Percentiles rank a stretch among this genome's conserved stretches.
These are phyloP conservation scores for Troglohyphantes excavatus DNA, from an alignment of 2,888 invertebrate genomes.

Conservation along the genomic window DNA sequence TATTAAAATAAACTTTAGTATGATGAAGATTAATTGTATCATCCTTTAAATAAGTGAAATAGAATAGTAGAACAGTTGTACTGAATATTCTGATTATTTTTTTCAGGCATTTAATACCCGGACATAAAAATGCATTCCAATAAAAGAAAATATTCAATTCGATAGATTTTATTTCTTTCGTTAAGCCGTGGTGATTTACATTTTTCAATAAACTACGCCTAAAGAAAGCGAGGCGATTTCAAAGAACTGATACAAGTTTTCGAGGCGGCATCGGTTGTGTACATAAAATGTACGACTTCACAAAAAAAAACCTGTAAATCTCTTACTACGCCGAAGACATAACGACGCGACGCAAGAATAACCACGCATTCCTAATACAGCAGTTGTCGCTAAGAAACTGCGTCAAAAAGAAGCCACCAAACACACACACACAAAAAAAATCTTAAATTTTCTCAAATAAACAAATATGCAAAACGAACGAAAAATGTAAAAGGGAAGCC, in stretches of 20 bases:
- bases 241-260: not conserved
- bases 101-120: not conserved
- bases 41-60: too few species aligned
- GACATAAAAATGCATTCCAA: not conserved
- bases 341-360: not conserved
- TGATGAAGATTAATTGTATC: too few species aligned
- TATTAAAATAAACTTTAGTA: too few species aligned
- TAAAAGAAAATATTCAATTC: not conserved
- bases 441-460: constrained; percentile 26
- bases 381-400: constrained; percentile 34
- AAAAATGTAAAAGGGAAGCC: constrained; percentile 20
- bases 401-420: not conserved
- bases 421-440: constrained; percentile 5
- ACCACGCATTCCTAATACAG: constrained; percentile 25
- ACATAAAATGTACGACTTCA: not conserved
- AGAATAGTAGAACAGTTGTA: too few species aligned
- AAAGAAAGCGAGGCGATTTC: not conserved
- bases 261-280: not conserved
- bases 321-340: not conserved
- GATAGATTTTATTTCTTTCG: not conserved
- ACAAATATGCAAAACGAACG: constrained; percentile 43
- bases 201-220: not conserved
- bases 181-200: not conserved
- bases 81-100: not conserved
- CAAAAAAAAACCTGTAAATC: not conserved